Percentiles rank a stretch among this genome's conserved stretches.
These are phyloP conservation scores for Mycteria americana DNA, from an alignment of 2,797 vertebrate species.

Conservation along the genomic window DNA sequence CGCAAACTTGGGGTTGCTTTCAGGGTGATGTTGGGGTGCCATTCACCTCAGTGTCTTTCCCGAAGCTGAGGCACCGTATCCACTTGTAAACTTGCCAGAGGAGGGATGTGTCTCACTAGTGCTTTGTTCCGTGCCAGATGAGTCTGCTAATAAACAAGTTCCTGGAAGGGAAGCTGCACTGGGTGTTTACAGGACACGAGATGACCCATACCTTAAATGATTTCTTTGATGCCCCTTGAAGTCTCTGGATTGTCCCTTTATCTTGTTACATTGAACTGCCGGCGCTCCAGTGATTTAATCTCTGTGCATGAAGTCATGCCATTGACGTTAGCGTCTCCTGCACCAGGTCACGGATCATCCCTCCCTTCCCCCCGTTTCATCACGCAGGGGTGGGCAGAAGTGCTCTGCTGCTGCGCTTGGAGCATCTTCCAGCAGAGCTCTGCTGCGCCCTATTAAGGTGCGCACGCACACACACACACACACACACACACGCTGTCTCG, in stretches of 20 bases:
- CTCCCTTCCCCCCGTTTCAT: not conserved
- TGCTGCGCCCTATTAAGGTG: not conserved
- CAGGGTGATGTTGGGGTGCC: not conserved
- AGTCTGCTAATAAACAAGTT: not conserved
- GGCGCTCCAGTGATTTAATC: not conserved
- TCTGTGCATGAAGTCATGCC: not conserved
- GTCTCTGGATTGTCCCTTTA: not conserved
- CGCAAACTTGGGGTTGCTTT: not conserved
- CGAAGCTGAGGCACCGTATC: accelerated
- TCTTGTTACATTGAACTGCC: not conserved
- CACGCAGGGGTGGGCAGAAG: not conserved
- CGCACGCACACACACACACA: too few relatives aligned
- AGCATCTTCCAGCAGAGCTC: not conserved
- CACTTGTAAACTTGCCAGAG: not conserved
- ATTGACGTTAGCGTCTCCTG: not conserved
- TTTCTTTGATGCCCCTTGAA: slow-evolving; percentile 7
- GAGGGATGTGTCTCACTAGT: not conserved
- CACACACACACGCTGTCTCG: accelerated
- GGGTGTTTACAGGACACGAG: not conserved
- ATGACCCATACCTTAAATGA: not conserved
- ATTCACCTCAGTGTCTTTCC: not conserved
- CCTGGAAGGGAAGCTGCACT: not conserved
- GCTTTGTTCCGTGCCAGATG: not conserved
- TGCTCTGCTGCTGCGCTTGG: not conserved
- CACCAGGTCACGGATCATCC: not conserved